Evolutionary conservation across 2,888 invertebrate genomes (phyloP).

Genomic region (Gnatocerus cornutus): DNA sequence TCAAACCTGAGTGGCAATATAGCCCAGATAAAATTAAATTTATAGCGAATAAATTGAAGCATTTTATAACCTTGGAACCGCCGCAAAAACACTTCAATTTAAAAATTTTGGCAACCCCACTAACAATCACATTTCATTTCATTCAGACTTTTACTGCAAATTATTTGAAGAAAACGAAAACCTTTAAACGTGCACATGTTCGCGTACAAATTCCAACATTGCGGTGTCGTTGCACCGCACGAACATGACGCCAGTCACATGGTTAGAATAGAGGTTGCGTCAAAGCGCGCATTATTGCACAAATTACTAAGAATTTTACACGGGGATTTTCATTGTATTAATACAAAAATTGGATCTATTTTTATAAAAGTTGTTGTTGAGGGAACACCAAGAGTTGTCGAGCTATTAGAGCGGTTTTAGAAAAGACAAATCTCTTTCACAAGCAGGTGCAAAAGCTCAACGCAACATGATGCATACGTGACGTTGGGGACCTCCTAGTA

Average conservation of each 20-base stretch:
- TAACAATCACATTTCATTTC: background rate
- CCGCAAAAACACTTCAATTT: constrained; percentile 2
- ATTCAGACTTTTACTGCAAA: constrained; percentile 7
- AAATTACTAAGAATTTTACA: constrained; percentile 4
- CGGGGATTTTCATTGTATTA: background rate
- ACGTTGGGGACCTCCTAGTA: constrained; percentile 12
- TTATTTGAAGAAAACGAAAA: background rate
- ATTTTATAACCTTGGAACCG: background rate
- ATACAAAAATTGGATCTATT: background rate
- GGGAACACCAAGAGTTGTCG: too few relatives aligned
- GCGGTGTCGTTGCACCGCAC: constrained; percentile 19
- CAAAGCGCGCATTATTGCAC: constrained; percentile 1
- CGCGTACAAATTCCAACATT: constrained; percentile 1
- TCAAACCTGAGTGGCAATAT: too few relatives aligned
- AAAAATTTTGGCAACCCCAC: constrained; percentile 11
- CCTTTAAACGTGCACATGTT: background rate
- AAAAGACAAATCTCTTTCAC: background rate
- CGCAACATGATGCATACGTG: constrained; percentile 4
- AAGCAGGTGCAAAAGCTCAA: background rate
- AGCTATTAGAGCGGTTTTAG: background rate
- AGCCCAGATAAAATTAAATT: constrained; percentile 2
- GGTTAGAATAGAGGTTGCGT: background rate
- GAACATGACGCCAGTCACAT: constrained; percentile 2
- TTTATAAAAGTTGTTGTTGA: background rate
- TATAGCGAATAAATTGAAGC: constrained; percentile 3